Evolutionary conservation across 1,140 invertebrate species (phyloP).

Genomic region (Drosophila ironensis): DNA sequence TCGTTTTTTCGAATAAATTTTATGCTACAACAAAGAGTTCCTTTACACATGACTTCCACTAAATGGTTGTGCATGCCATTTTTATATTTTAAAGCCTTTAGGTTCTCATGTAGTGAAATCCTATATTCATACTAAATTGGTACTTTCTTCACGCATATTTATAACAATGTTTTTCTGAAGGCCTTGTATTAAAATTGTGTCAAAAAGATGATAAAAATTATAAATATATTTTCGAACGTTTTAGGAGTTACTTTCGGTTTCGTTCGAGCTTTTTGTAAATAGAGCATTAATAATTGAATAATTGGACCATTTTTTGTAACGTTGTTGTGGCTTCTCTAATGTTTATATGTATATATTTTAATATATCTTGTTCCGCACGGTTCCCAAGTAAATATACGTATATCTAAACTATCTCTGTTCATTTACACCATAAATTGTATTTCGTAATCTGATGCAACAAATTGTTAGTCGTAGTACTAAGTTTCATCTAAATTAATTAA

Average conservation of each 20-base stretch:
- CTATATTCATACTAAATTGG: slow-evolving; percentile 65
- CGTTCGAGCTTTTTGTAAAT: slow-evolving; percentile 33
- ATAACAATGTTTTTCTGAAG: slow-evolving; percentile 11
- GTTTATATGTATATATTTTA: slow-evolving; percentile 40
- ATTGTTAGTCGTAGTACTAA: slow-evolving; percentile 39
- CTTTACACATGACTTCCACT: slow-evolving; percentile 10
- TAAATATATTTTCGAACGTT: slow-evolving; percentile 46
- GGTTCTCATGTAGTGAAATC: slow-evolving; percentile 56
- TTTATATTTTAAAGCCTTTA: slow-evolving; percentile 63
- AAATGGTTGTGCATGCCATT: slow-evolving; percentile 7
- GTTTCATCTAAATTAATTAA: slow-evolving; percentile 44
- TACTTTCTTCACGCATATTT: slow-evolving; percentile 46
- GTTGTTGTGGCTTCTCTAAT: slow-evolving; percentile 69
- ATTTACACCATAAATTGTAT: slow-evolving; percentile 56
- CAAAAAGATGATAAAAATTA: slow-evolving; percentile 70
- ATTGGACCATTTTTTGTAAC: slow-evolving; percentile 79
- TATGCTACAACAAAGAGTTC: slow-evolving; percentile 55
- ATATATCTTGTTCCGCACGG: slow-evolving; percentile 63
- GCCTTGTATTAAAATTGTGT: slow-evolving; percentile 56
- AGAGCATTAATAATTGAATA: slow-evolving; percentile 71
- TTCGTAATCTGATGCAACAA: slow-evolving; percentile 54
- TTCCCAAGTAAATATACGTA: slow-evolving; percentile 67
- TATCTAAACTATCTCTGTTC: slow-evolving; percentile 47
- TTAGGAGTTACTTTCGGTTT: slow-evolving; percentile 16
- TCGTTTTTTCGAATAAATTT: slow-evolving; percentile 44